phyloP scores from a whole-genome alignment of 2,797 vertebrate species.

The Rallus crepitans region DNA sequence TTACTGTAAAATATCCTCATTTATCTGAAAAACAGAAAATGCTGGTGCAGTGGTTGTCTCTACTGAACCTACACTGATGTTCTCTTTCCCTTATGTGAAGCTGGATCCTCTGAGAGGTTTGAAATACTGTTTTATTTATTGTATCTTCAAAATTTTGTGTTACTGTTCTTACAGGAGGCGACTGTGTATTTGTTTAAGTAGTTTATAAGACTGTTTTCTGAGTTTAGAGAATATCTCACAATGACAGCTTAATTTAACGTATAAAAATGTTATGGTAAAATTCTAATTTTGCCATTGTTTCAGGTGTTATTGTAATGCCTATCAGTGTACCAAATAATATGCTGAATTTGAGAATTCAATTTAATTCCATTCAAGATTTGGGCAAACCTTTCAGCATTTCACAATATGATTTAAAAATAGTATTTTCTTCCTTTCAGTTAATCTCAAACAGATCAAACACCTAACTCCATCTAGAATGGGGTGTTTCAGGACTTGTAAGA shows the following conservation, averaged over 20 bases:
- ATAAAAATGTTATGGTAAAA: not conserved
- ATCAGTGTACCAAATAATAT: not conserved
- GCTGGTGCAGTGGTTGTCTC: not conserved
- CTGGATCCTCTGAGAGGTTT: not conserved
- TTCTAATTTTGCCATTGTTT: not conserved
- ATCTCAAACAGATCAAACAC: not conserved
- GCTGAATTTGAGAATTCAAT: not conserved
- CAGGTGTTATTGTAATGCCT: not conserved
- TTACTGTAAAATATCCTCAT: not conserved
- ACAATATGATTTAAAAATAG: not conserved
- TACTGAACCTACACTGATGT: not conserved
- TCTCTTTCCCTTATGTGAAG: not conserved
- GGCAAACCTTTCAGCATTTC: not conserved
- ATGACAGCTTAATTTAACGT: not conserved
- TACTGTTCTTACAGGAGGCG: not conserved
- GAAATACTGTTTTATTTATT: not conserved
- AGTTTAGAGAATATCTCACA: not conserved
- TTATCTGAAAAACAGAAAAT: slow-evolving; percentile 19
- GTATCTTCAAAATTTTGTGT: not conserved
- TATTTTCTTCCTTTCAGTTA: not conserved
- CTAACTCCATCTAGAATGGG: not conserved
- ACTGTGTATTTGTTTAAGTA: not conserved
- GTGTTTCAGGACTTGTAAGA: not conserved
- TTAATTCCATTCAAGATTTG: not conserved
- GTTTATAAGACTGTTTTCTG: not conserved